phyloP scores from a whole-genome alignment of 2,113 vertebrate species.

The Amia ocellicauda region DNA sequence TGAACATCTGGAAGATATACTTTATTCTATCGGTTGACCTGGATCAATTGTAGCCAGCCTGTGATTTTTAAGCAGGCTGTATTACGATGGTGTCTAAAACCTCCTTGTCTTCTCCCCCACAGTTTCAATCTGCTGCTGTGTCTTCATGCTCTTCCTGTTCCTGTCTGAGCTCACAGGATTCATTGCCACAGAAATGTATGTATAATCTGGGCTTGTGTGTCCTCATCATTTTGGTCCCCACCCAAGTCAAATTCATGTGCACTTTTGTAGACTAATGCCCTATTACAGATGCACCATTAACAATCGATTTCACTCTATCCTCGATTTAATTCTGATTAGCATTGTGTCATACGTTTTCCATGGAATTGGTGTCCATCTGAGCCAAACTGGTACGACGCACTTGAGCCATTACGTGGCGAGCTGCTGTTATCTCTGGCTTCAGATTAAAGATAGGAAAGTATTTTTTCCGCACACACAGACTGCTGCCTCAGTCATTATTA shows the following conservation, averaged over 20 bases:
- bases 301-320: too few species aligned
- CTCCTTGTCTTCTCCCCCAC: conserved; percentile 45
- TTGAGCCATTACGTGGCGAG: too few species aligned
- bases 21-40: too few species aligned
- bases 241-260: neutral
- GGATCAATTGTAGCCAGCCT: too few species aligned
- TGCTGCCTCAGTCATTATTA: too few species aligned
- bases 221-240: neutral
- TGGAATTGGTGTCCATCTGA: neutral
- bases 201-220: conserved; percentile 36
- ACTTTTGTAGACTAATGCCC: neutral
- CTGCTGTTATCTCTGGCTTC: too few species aligned
- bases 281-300: conserved; percentile 34
- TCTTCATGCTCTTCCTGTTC: conserved; percentile 98
- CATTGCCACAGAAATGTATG: conserved; percentile 98
- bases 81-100: too few species aligned
- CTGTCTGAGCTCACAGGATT: conserved; percentile 97
- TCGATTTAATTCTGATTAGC: conserved; percentile 20
- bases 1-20: too few species aligned
- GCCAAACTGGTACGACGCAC: too few species aligned
- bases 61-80: too few species aligned
- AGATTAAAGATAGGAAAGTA: too few species aligned
- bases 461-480: too few species aligned
- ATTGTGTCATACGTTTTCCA: conserved; percentile 28
- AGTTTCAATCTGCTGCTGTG: conserved; percentile 97